Conservation (phyloP, 2,888 invertebrate species). For the Caenorhabditis imperialis region DNA sequence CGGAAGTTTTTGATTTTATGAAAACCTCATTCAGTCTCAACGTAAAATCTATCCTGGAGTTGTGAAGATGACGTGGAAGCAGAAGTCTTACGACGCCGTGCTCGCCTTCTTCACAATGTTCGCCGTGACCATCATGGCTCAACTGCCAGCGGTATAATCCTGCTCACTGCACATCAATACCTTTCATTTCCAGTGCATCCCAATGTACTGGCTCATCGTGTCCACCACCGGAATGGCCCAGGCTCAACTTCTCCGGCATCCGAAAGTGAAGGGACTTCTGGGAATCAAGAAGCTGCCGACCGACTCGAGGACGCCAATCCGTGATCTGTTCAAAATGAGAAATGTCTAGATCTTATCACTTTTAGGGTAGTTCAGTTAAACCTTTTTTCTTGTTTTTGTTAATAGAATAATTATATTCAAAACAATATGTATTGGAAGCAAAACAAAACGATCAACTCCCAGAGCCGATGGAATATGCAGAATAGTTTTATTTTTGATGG, state of each 20-base stretch:
- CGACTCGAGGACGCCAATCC: constrained; percentile 70
- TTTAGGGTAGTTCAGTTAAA: neutral
- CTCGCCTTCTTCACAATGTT: constrained; percentile 70
- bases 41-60: constrained; percentile 71
- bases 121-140: constrained; percentile 72
- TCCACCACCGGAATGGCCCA: constrained; percentile 71
- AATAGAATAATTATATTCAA: neutral
- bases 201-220: constrained; percentile 73
- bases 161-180: no score
- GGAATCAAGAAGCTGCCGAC: constrained; percentile 73
- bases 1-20: constrained; percentile 2
- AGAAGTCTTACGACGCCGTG: constrained; percentile 68
- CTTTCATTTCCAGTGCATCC: constrained; percentile 75
- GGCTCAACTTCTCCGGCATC: constrained; percentile 69
- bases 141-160: constrained; percentile 74
- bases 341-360: constrained; percentile 11
- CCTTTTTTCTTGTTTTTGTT: constrained; percentile 17
- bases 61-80: constrained; percentile 59
- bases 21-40: constrained; percentile 64
- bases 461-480: no score
- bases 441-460: no score
- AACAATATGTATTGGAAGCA: no score
- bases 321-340: constrained; percentile 70
- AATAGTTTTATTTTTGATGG: no score
- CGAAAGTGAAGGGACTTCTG: constrained; percentile 66